Evolutionary conservation across 1,140 invertebrate genomes (phyloP).

Genomic region (Bombus balteatus): DNA sequence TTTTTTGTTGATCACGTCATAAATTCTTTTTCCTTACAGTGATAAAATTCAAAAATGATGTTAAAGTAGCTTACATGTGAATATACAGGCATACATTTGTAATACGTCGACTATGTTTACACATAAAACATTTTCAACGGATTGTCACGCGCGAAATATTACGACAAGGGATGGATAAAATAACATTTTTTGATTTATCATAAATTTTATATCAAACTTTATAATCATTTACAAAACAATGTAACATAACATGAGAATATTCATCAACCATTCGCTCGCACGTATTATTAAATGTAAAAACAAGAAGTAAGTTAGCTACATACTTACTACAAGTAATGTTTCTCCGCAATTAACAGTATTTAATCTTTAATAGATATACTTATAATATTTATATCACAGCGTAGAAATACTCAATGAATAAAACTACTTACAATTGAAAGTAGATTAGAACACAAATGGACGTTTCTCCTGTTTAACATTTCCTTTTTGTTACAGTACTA

Average conservation of each 20-base stretch:
- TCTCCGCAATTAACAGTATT: background rate
- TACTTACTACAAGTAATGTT: background rate
- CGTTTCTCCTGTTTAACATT: background rate
- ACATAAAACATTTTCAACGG: background rate
- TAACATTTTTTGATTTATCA: background rate
- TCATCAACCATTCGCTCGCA: background rate
- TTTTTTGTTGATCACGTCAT: background rate
- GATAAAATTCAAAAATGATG: background rate
- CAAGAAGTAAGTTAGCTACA: background rate
- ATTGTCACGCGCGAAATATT: background rate
- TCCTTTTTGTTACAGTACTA: background rate
- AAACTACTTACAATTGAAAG: background rate
- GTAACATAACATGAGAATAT: background rate
- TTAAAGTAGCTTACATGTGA: background rate
- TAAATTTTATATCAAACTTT: slow-evolving; percentile 2
- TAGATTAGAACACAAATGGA: background rate
- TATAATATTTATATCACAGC: slow-evolving; percentile 23
- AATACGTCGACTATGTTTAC: background rate
- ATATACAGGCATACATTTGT: too few relatives aligned
- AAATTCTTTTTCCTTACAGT: background rate
- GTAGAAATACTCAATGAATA: background rate
- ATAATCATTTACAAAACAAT: background rate
- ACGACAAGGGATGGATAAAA: background rate
- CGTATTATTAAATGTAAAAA: background rate
- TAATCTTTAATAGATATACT: background rate